Evolutionary conservation across 2,888 invertebrate species (phyloP).

Genomic region (Lepidocyrtinus sp.): DNA sequence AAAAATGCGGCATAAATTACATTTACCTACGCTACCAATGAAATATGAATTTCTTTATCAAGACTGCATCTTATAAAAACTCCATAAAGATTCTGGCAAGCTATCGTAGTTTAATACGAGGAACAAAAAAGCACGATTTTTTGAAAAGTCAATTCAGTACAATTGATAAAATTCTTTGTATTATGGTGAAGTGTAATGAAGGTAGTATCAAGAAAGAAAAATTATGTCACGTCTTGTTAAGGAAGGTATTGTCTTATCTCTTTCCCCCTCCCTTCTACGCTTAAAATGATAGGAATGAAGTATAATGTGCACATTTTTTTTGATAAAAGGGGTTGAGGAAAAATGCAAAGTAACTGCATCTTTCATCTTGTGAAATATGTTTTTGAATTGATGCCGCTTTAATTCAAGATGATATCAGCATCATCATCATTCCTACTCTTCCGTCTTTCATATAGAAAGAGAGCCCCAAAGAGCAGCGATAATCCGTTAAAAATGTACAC

Average conservation of each 20-base stretch:
- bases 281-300: no score
- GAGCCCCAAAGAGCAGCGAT: no score
- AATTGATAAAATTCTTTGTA: neutral
- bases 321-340: neutral
- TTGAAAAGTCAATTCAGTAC: neutral
- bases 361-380: neutral
- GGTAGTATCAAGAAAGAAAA: neutral
- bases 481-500: slow-evolving; percentile 7
- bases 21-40: no score
- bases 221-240: slow-evolving; percentile 53
- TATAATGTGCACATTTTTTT: no score
- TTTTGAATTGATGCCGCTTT: slow-evolving; percentile 15
- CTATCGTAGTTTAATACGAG: no score
- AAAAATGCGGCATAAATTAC: neutral
- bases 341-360: neutral
- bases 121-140: no score
- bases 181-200: neutral
- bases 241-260: slow-evolving; percentile 37
- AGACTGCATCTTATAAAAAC: no score
- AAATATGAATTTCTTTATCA: no score
- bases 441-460: neutral
- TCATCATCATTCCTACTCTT: neutral
- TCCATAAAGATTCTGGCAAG: no score
- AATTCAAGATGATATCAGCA: slow-evolving; percentile 31
- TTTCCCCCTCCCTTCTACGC: neutral